These are phyloP conservation scores for Unio pictorum DNA, from an alignment of 2,888 invertebrate species.

Conservation along the genomic window DNA sequence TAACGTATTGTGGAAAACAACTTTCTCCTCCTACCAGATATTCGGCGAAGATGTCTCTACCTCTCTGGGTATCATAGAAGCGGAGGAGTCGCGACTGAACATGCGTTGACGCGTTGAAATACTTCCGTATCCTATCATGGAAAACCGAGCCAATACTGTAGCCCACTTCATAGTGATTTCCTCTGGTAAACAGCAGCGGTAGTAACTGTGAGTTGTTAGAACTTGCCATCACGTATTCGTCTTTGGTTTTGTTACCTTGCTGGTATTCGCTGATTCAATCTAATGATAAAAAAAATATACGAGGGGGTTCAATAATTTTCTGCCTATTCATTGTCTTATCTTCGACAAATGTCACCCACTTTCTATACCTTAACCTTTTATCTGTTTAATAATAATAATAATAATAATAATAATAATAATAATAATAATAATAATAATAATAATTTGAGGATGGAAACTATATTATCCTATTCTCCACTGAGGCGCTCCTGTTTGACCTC, in stretches of 20 bases:
- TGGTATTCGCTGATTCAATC: too few species aligned
- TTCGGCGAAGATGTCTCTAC: conserved; percentile 19
- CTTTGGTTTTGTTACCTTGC: background rate
- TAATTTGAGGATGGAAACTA: too few species aligned
- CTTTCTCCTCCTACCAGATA: conserved; percentile 14
- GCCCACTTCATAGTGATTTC: conserved; percentile 33
- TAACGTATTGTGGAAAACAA: conserved; percentile 29
- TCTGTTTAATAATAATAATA: too few species aligned
- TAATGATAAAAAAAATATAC: too few species aligned
- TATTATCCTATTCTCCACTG: too few species aligned
- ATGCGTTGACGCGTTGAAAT: conserved; percentile 11
- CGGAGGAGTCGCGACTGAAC: conserved; percentile 16
- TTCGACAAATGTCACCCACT: too few species aligned
- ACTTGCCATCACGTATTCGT: conserved; percentile 4
- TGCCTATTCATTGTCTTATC: too few species aligned
- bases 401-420: too few species aligned
- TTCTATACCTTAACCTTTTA: too few species aligned
- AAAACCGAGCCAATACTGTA: conserved; percentile 26
- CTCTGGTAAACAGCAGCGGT: conserved; percentile 13
- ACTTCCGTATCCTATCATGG: conserved; percentile 17
- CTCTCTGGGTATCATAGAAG: conserved; percentile 16
- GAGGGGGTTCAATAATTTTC: too few species aligned
- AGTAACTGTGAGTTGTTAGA: background rate
- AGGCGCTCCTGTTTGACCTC: too few species aligned
- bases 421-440: too few species aligned